These are phyloP conservation scores for Metridium senile DNA, from an alignment of 92 coral and sea anemone species.

Conservation along the genomic window DNA sequence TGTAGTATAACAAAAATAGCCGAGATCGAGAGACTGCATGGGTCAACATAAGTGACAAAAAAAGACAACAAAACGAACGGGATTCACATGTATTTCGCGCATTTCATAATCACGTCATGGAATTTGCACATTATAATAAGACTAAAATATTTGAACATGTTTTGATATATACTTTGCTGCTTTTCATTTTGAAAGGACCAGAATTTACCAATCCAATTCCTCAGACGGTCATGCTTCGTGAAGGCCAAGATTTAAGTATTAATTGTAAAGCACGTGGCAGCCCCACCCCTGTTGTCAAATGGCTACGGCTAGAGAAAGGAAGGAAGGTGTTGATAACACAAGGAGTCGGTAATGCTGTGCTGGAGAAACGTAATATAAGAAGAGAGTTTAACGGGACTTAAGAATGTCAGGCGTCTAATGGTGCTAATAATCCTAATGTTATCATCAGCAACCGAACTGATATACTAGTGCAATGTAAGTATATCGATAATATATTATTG, in stretches of 20 bases:
- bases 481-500: too few relatives aligned
- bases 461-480: constrained; percentile 30
- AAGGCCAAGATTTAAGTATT: not conserved
- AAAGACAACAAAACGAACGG: too few relatives aligned
- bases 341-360: constrained; percentile 11
- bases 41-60: too few relatives aligned
- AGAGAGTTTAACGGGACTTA: constrained; percentile 19
- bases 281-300: constrained; percentile 30
- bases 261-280: constrained; percentile 21
- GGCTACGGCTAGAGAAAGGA: not conserved
- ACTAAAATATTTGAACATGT: too few relatives aligned
- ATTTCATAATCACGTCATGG: too few relatives aligned
- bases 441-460: not conserved
- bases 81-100: too few relatives aligned
- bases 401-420: constrained; percentile 38
- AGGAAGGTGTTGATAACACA: not conserved
- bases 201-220: not conserved
- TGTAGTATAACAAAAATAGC: too few relatives aligned
- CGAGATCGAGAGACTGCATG: too few relatives aligned
- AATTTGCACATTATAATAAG: too few relatives aligned
- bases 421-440: constrained; percentile 6
- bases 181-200: too few relatives aligned
- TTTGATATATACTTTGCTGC: not conserved
- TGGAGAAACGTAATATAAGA: not conserved
- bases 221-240: not conserved